phyloP scores from a whole-genome alignment of 2,888 invertebrate species.

The Sphaerophoria rueppellii region DNA sequence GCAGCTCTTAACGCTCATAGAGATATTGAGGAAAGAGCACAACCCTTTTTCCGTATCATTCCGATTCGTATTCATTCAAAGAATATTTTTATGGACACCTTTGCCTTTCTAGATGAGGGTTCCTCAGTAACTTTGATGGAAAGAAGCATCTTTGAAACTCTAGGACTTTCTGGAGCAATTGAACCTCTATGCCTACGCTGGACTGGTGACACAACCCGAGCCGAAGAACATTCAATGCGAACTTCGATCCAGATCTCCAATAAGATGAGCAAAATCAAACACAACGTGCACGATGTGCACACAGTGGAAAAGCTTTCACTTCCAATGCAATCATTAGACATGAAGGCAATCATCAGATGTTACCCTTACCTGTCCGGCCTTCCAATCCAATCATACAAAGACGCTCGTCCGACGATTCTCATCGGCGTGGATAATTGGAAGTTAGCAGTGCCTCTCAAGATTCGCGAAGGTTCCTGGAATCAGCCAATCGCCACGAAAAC shows the following conservation, averaged over 20 bases:
- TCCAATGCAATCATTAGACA: not conserved
- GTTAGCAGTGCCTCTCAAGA: slow-evolving; percentile 40
- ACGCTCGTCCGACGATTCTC: slow-evolving; percentile 38
- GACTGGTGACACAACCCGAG: slow-evolving; percentile 44
- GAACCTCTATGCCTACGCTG: slow-evolving; percentile 6
- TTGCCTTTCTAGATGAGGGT: slow-evolving; percentile 45
- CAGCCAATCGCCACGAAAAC: too few relatives aligned
- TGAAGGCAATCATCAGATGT: not conserved
- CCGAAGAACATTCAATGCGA: slow-evolving; percentile 10
- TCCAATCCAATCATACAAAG: slow-evolving; percentile 8
- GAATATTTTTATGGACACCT: slow-evolving; percentile 18
- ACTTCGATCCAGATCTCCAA: not conserved
- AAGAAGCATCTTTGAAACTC: not conserved
- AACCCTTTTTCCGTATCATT: slow-evolving; percentile 11
- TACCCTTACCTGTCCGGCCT: not conserved
- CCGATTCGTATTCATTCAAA: slow-evolving; percentile 24
- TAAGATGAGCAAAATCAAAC: not conserved
- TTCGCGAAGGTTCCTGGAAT: slow-evolving; percentile 47
- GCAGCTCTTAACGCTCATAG: slow-evolving; percentile 24
- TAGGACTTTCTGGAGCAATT: not conserved
- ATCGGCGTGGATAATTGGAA: slow-evolving; percentile 50
- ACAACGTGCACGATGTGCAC: slow-evolving; percentile 20
- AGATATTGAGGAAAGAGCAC: slow-evolving; percentile 9
- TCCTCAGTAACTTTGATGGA: not conserved
- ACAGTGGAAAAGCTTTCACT: slow-evolving; percentile 31